phyloP scores from a whole-genome alignment of 2,888 invertebrate species.

The Caenorhabditis virilis region DNA sequence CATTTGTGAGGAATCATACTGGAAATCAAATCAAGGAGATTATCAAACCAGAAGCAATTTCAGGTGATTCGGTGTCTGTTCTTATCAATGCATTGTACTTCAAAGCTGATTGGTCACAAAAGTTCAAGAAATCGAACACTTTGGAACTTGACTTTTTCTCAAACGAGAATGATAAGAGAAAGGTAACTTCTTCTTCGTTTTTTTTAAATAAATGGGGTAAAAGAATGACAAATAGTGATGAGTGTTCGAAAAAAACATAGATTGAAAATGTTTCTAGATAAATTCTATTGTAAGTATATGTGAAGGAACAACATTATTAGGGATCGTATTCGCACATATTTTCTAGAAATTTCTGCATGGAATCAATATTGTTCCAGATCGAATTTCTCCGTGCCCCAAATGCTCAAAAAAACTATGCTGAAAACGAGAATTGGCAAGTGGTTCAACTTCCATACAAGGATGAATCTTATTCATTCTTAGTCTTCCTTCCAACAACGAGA shows the following conservation, averaged over 20 bases:
- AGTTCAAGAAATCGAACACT: constrained; percentile 76
- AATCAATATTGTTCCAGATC: constrained; percentile 73
- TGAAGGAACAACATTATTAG: too few relatives aligned
- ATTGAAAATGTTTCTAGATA: too few relatives aligned
- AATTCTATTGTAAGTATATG: too few relatives aligned
- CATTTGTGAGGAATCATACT: constrained; percentile 82
- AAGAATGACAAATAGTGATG: too few relatives aligned
- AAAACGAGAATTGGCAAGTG: constrained; percentile 40
- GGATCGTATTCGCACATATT: too few relatives aligned
- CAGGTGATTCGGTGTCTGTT: constrained; percentile 64
- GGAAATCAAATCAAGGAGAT: constrained; percentile 82
- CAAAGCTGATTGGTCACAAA: constrained; percentile 70
- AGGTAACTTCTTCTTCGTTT: constrained; percentile 17
- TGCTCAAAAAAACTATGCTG: constrained; percentile 73
- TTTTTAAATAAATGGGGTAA: too few relatives aligned
- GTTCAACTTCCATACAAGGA: constrained; percentile 50
- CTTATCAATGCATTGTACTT: constrained; percentile 72
- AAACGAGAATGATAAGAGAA: constrained; percentile 64
- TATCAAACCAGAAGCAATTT: constrained; percentile 72
- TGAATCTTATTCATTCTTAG: constrained; percentile 36
- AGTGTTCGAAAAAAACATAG: too few relatives aligned
- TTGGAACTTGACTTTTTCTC: constrained; percentile 75
- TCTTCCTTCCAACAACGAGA: constrained; percentile 56
- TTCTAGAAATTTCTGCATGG: too few relatives aligned
- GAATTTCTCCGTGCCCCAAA: constrained; percentile 79